phyloP scores from a whole-genome alignment of 2,113 vertebrate genomes.

The Butorides virescens region DNA sequence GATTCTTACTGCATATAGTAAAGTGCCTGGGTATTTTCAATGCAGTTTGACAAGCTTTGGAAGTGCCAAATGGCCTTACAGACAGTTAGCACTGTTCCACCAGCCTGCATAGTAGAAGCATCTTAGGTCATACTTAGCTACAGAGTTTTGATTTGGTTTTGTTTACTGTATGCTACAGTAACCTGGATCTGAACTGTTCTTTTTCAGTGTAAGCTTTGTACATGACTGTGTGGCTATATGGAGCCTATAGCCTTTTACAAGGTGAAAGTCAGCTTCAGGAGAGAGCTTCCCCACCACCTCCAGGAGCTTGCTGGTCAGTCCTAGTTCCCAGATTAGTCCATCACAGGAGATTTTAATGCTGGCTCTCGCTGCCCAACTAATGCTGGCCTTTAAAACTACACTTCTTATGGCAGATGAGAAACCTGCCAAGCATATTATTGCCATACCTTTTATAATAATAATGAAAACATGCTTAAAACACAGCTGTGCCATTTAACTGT shows the following conservation, averaged over 20 bases:
- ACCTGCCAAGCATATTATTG: background rate
- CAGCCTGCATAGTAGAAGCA: background rate
- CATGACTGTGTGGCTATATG: background rate
- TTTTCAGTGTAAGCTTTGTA: background rate
- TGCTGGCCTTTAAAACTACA: background rate
- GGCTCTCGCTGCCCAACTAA: background rate
- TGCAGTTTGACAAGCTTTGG: background rate
- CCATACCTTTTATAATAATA: background rate
- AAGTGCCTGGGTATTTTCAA: background rate
- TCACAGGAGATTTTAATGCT: background rate
- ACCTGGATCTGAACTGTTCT: background rate
- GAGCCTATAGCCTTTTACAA: background rate
- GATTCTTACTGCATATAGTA: background rate
- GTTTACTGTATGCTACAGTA: background rate
- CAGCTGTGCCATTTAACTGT: background rate
- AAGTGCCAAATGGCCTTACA: background rate
- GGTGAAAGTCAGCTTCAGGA: background rate
- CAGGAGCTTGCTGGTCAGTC: background rate
- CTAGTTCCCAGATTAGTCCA: background rate
- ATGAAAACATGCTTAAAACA: background rate
- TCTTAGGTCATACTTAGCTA: background rate
- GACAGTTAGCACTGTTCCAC: background rate
- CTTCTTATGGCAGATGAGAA: background rate
- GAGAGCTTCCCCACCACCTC: background rate
- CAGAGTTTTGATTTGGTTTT: background rate